Evolutionary conservation across 2,113 vertebrate species (phyloP).

Genomic region (Uropsilus gracilis): DNA sequence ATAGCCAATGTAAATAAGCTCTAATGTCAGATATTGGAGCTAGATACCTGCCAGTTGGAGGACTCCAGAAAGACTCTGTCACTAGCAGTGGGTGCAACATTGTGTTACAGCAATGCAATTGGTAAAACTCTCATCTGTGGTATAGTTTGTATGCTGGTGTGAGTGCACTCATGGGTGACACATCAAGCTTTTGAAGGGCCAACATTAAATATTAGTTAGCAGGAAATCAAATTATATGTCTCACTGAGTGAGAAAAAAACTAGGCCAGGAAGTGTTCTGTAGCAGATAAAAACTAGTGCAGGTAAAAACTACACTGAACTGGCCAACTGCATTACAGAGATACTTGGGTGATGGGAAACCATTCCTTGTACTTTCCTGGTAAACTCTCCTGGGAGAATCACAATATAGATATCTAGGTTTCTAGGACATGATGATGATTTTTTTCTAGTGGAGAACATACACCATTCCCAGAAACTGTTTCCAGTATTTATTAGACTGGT

Average conservation of each 20-base stretch:
- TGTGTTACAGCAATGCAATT: neutral
- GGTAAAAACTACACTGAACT: too few species aligned
- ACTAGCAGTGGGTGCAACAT: neutral
- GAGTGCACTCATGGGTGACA: neutral
- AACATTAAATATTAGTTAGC: neutral
- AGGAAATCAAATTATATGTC: neutral
- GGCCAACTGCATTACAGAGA: too few species aligned
- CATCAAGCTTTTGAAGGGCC: neutral
- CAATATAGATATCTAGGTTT: too few species aligned
- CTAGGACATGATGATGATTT: too few species aligned
- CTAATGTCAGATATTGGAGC: neutral
- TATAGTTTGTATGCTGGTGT: neutral
- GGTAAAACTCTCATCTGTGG: neutral
- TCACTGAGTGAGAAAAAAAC: neutral
- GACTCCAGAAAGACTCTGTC: neutral
- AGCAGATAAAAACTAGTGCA: too few species aligned
- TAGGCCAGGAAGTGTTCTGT: too few species aligned
- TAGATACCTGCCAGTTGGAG: neutral
- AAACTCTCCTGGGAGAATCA: too few species aligned
- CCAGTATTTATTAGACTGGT: too few species aligned
- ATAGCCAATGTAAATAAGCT: neutral
- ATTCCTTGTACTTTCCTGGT: too few species aligned
- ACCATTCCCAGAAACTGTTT: too few species aligned
- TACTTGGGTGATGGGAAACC: too few species aligned
- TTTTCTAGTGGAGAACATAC: too few species aligned